Conservation (phyloP, 2,797 vertebrate species). For the Bradypodion ventrale region DNA sequence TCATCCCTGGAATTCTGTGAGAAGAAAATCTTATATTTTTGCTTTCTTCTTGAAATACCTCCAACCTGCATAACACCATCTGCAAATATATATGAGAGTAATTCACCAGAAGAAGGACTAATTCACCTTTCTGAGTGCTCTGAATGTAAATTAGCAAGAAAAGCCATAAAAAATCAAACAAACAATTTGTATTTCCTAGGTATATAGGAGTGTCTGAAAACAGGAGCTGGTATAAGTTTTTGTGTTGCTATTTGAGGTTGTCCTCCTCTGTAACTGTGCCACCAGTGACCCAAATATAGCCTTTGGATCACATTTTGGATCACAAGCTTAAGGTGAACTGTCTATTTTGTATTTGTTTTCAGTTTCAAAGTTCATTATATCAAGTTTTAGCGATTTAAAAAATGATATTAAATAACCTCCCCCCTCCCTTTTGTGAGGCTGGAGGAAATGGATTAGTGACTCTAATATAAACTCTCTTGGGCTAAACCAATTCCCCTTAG, state of each 20-base stretch:
- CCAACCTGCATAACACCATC: conserved; percentile 3
- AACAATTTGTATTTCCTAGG: not conserved
- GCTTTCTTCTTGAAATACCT: conserved; percentile 16
- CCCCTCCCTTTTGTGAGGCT: not conserved
- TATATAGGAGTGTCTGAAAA: not conserved
- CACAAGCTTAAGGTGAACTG: not conserved
- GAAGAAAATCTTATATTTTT: not conserved
- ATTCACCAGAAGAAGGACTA: conserved; percentile 25
- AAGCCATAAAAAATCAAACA: not conserved
- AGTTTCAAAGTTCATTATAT: not conserved
- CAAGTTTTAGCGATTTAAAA: not conserved
- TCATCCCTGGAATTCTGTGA: conserved; percentile 19
- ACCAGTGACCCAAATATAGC: not conserved
- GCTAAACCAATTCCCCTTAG: not conserved
- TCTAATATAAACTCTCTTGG: not conserved
- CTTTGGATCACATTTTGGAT: not conserved
- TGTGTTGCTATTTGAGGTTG: not conserved
- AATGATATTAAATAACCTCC: not conserved
- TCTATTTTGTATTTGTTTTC: not conserved
- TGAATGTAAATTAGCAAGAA: conserved; percentile 26
- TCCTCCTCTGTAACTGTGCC: not conserved
- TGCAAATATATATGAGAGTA: conserved; percentile 11
- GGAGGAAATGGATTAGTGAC: not conserved
- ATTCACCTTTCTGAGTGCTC: conserved; percentile 5
- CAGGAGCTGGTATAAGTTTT: not conserved